phyloP scores from a whole-genome alignment of 2,888 invertebrate species.

The Imbricaverruca yamaguchii region DNA sequence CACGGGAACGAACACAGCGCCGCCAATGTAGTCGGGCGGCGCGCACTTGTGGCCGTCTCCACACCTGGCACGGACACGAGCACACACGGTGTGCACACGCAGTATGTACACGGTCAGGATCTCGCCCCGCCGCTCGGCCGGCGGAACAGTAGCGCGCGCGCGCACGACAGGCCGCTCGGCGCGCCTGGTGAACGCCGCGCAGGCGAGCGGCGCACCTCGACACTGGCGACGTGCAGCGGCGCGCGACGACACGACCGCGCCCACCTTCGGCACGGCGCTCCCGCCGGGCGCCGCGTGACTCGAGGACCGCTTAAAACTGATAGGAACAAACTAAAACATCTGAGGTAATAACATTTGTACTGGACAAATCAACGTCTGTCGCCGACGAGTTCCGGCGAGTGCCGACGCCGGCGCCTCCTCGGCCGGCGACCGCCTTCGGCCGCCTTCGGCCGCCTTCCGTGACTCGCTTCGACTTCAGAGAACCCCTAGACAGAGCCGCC shows the following conservation, averaged over 20 bases:
- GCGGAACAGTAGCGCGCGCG: neutral
- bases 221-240: neutral
- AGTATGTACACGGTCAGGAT: neutral
- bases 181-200: neutral
- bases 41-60: too few relatives aligned
- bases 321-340: slow-evolving; percentile 8
- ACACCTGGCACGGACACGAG: too few relatives aligned
- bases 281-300: neutral
- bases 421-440: neutral
- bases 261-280: neutral
- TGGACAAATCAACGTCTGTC: neutral
- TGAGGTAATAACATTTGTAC: slow-evolving; percentile 14
- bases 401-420: neutral
- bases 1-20: too few relatives aligned
- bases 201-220: neutral
- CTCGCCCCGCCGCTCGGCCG: neutral
- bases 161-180: neutral
- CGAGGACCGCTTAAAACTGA: neutral
- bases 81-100: neutral
- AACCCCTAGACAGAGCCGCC: neutral
- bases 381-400: neutral
- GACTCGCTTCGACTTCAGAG: neutral
- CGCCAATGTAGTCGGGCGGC: too few relatives aligned
- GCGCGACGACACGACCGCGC: neutral
- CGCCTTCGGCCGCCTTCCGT: neutral